A percentile compares a stretch with the other conserved stretches of the same genome.
Evolutionary conservation across 2,797 vertebrate species (phyloP).

Genomic region (Sparidentex hasta): DNA sequence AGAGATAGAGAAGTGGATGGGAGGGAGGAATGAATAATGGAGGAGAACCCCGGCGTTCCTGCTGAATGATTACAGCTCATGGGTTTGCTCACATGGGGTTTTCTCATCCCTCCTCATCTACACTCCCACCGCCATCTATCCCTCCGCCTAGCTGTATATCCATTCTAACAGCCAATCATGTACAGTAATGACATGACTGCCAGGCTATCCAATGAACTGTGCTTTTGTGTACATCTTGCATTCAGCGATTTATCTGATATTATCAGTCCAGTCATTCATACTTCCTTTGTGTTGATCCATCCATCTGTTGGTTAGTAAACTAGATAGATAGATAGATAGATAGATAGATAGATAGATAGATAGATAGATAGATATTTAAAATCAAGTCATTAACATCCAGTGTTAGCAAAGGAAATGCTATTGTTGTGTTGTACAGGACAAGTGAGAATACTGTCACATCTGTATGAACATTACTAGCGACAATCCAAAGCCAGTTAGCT

Average conservation of each 20-base stretch:
- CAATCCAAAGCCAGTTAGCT: too few relatives aligned
- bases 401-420: too few relatives aligned
- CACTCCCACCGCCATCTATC: conserved; percentile 33
- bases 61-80: conserved; percentile 71
- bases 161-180: conserved; percentile 35
- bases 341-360: too few relatives aligned
- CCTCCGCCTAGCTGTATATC: conserved; percentile 38
- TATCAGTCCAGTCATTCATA: conserved; percentile 7
- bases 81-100: conserved; percentile 54
- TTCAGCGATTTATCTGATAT: conserved; percentile 19
- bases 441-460: too few relatives aligned
- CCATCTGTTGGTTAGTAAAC: neutral
- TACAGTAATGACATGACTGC: conserved; percentile 41
- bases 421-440: too few relatives aligned
- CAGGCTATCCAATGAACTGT: neutral
- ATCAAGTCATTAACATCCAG: too few relatives aligned
- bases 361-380: too few relatives aligned
- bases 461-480: too few relatives aligned
- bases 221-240: neutral
- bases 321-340: too few relatives aligned
- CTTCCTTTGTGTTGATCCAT: conserved; percentile 7
- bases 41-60: conserved; percentile 49
- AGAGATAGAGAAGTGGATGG: conserved; percentile 45
- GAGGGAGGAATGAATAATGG: conserved; percentile 71
- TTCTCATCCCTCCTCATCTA: conserved; percentile 46